Percentiles rank a stretch among this genome's conserved stretches.
phyloP scores from a whole-genome alignment of 30 jellyfish, hydroid and myxozoan species.

The Hydra vulgaris region DNA sequence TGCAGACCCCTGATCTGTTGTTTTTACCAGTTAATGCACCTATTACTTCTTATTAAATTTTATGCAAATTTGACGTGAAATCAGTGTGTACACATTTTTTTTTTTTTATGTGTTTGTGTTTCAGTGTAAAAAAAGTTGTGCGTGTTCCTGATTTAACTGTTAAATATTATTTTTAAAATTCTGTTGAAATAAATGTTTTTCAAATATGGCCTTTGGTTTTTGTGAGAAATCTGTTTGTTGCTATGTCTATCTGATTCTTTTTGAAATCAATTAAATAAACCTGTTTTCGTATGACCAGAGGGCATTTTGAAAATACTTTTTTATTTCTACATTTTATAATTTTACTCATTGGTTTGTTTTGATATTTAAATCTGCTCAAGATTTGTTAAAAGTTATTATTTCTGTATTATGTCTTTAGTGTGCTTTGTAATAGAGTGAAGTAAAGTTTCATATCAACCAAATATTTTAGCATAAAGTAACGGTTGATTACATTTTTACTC shows the following conservation, averaged over 20 bases:
- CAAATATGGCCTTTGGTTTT: too few species aligned
- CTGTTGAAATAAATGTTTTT: too few species aligned
- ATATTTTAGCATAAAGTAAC: neutral
- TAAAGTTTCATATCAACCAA: neutral
- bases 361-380: neutral
- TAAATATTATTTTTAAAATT: too few species aligned
- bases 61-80: neutral
- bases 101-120: neutral
- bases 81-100: neutral
- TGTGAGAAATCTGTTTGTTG: too few species aligned
- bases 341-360: neutral
- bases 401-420: too few species aligned
- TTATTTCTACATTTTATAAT: neutral
- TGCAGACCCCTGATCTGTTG: constrained; percentile 89
- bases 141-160: too few species aligned
- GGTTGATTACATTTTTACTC: neutral
- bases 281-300: too few species aligned
- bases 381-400: too few species aligned
- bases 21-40: constrained; percentile 52
- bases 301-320: neutral
- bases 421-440: too few species aligned
- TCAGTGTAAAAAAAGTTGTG: too few species aligned
- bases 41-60: constrained; percentile 16
- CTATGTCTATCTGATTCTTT: too few species aligned
- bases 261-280: too few species aligned